phyloP scores from a whole-genome alignment of 2,888 invertebrate genomes.

The Orthosia cruda region DNA sequence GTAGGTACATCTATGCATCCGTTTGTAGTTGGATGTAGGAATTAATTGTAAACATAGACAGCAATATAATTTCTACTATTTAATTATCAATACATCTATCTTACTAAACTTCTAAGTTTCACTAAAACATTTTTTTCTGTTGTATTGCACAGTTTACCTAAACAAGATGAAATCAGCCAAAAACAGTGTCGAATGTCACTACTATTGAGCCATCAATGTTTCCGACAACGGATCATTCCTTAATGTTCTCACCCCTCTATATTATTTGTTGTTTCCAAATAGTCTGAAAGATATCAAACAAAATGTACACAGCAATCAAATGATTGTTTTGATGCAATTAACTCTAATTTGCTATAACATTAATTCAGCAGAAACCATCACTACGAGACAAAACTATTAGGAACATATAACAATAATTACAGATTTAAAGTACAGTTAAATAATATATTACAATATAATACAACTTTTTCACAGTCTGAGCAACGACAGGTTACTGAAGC shows the following conservation, averaged over 20 bases:
- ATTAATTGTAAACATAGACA: constrained; percentile 82
- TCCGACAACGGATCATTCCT: constrained; percentile 16
- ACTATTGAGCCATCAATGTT: constrained; percentile 24
- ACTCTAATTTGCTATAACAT: constrained; percentile 77
- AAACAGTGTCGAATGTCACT: constrained; percentile 39
- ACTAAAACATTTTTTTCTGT: constrained; percentile 77
- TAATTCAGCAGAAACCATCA: constrained; percentile 82
- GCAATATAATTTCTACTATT: constrained; percentile 83
- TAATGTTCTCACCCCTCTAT: constrained; percentile 22
- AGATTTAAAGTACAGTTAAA: constrained; percentile 84
- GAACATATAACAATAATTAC: constrained; percentile 91
- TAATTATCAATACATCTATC: constrained; percentile 78
- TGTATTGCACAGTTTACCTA: constrained; percentile 88
- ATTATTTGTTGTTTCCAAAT: constrained; percentile 25
- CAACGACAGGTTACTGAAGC: constrained; percentile 52
- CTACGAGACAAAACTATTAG: constrained; percentile 88
- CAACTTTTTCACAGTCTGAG: constrained; percentile 69
- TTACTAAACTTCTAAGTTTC: constrained; percentile 81
- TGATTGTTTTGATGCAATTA: constrained; percentile 70
- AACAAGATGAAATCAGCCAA: constrained; percentile 60
- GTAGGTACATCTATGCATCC: constrained; percentile 80
- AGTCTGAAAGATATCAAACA: constrained; percentile 62
- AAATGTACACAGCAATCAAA: constrained; percentile 69
- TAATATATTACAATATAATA: constrained; percentile 87
- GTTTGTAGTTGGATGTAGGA: constrained; percentile 74